Percentiles rank a stretch among this genome's conserved stretches.
Evolutionary conservation across 2,113 vertebrate species (phyloP).

Genomic region (Nicator chloris): DNA sequence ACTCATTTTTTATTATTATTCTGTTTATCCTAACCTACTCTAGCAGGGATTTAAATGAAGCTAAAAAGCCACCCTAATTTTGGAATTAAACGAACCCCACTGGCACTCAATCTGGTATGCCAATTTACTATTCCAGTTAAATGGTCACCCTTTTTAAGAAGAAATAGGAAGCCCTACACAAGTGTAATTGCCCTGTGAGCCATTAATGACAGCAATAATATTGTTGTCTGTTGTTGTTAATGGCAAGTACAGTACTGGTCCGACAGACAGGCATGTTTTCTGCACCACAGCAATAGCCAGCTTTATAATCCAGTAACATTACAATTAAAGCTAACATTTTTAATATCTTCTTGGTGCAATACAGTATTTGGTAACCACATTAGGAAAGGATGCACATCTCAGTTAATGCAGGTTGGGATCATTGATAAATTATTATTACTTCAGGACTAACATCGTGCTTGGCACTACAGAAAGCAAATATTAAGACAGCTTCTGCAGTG

Average conservation of each 20-base stretch:
- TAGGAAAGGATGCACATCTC: not conserved
- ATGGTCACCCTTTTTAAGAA: not conserved
- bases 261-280: not conserved
- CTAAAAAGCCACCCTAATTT: not conserved
- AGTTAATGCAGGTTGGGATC: not conserved
- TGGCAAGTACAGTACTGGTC: not conserved
- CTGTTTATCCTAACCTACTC: not conserved
- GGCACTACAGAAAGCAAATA: not conserved
- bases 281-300: not conserved
- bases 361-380: not conserved
- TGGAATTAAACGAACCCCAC: not conserved
- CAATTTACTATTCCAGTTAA: not conserved
- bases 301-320: not conserved
- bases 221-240: not conserved
- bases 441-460: not conserved
- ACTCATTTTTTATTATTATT: not conserved
- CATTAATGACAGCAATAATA: not conserved
- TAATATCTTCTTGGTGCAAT: not conserved
- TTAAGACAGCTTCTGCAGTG: not conserved
- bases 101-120: not conserved
- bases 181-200: not conserved
- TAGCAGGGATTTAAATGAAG: not conserved
- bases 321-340: constrained; percentile 5
- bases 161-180: not conserved
- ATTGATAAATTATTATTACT: not conserved